Evolutionary conservation across 2,113 vertebrate species (phyloP).

Genomic region (Python bivittatus): DNA sequence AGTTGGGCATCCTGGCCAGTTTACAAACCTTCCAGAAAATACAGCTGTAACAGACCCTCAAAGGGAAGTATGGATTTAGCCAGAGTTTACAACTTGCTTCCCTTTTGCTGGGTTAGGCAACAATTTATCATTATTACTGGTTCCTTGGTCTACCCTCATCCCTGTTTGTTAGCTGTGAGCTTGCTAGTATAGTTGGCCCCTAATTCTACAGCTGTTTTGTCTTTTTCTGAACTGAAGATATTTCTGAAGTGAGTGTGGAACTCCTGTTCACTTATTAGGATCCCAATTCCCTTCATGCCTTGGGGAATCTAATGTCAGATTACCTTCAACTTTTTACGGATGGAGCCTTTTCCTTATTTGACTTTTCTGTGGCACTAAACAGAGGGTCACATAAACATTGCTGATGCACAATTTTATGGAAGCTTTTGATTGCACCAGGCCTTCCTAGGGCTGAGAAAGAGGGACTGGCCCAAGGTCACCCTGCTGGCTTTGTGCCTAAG

Average conservation of each 20-base stretch:
- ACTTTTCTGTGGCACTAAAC: not conserved
- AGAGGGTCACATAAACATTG: not conserved
- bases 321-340: not conserved
- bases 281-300: not conserved
- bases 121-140: not conserved
- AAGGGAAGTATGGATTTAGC: not conserved
- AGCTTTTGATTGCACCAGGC: not conserved
- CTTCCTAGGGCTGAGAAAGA: not conserved
- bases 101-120: not conserved
- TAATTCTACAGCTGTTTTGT: not conserved
- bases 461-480: not conserved
- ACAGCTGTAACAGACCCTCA: not conserved
- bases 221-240: not conserved
- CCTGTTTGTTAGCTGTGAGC: not conserved
- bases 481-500: not conserved
- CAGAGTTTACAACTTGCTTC: not conserved
- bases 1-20: not conserved
- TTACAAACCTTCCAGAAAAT: not conserved
- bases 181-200: not conserved
- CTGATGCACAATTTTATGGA: not conserved
- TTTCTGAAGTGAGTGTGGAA: not conserved
- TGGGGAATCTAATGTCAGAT: not conserved
- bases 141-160: not conserved
- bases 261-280: not conserved
- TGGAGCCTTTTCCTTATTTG: not conserved